A percentile compares a stretch with the other conserved stretches of the same genome.
Evolutionary conservation across 2,888 invertebrate genomes (phyloP).

Genomic region (Lycia hirtaria): DNA sequence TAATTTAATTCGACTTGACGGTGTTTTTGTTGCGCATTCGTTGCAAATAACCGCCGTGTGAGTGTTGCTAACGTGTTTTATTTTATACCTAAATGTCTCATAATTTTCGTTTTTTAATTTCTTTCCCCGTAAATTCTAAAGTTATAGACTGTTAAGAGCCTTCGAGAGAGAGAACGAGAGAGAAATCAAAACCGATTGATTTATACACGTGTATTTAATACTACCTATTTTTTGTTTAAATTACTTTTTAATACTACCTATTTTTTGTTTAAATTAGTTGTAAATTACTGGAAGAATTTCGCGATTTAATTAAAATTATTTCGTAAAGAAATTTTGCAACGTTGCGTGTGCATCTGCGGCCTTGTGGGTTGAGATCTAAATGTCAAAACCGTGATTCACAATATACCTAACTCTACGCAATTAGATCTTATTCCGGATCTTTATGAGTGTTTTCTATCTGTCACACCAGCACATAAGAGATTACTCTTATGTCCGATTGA

Average conservation of each 20-base stretch:
- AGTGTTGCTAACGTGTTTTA: background rate
- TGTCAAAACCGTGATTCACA: slow-evolving; percentile 3
- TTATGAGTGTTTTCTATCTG: background rate
- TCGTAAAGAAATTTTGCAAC: background rate
- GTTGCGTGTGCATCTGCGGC: background rate
- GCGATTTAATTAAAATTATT: no score
- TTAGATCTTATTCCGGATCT: no score
- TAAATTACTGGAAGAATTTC: no score
- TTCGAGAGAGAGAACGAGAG: no score
- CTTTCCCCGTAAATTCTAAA: background rate
- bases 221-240: no score
- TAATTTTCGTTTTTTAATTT: background rate
- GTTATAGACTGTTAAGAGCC: no score
- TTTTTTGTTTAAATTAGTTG: no score
- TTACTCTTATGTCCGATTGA: no score
- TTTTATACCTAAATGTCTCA: background rate
- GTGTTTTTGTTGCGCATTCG: slow-evolving; percentile 18
- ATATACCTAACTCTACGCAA: background rate
- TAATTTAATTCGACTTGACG: slow-evolving; percentile 19
- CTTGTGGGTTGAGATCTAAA: background rate
- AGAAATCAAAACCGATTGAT: no score
- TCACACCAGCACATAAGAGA: no score
- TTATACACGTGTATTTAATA: no score
- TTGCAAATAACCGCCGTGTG: background rate
- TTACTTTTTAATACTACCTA: no score